Conservation (phyloP, 1,140 invertebrate genomes). For the Apis cerana region DNA sequence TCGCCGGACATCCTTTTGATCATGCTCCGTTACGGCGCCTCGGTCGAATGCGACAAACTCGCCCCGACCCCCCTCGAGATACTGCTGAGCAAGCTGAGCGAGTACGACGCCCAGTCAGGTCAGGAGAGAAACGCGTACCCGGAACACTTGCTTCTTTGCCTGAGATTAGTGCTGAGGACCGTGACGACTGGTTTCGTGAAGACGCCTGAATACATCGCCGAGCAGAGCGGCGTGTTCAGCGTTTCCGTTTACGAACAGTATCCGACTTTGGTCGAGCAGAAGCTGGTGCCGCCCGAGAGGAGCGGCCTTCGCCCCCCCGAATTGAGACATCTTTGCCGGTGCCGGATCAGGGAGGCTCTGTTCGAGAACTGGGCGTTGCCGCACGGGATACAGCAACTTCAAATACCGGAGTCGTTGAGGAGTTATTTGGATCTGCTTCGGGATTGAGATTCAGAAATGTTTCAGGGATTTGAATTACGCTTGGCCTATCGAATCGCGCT, state of each 20-base stretch:
- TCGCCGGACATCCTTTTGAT: conserved; percentile 87
- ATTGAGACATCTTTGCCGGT: conserved; percentile 82
- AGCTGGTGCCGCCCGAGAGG: conserved; percentile 83
- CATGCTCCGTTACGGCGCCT: conserved; percentile 87
- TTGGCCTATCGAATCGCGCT: too few relatives aligned
- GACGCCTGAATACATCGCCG: conserved; percentile 72
- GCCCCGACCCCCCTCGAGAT: conserved; percentile 81
- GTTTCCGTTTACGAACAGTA: conserved; percentile 85
- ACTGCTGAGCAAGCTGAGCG: conserved; percentile 85
- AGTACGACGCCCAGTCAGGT: conserved; percentile 78
- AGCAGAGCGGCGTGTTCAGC: conserved; percentile 75
- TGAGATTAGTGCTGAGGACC: conserved; percentile 85
- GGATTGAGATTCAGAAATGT: conserved; percentile 79
- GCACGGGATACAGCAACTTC: conserved; percentile 85
- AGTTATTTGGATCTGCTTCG: conserved; percentile 87
- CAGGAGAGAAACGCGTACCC: conserved; percentile 80
- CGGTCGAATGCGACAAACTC: conserved; percentile 79
- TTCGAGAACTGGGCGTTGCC: conserved; percentile 87
- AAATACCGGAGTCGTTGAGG: conserved; percentile 84
- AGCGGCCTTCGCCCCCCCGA: conserved; percentile 84
- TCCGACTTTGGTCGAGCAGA: conserved; percentile 83
- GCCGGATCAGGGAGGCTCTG: conserved; percentile 84
- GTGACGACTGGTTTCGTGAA: conserved; percentile 79
- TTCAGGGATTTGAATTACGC: too few relatives aligned
- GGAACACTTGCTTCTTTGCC: conserved; percentile 85